phyloP scores from a whole-genome alignment of 2,113 vertebrate genomes.

The Onychostruthus taczanowskii region DNA sequence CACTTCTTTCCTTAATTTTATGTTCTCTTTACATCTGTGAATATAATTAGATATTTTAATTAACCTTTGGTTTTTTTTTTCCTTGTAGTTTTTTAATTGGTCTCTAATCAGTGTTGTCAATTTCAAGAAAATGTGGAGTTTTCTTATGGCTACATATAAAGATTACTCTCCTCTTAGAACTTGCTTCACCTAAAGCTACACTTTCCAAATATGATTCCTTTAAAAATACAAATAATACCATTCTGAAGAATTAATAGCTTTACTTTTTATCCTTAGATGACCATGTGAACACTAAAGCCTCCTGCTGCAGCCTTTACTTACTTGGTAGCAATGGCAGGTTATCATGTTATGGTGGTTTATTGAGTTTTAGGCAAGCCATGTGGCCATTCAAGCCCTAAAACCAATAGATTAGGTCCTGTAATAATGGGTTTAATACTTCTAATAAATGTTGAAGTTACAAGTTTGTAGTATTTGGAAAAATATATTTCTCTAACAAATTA shows the following conservation, averaged over 20 bases:
- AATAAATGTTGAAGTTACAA: accelerated
- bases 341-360: background rate
- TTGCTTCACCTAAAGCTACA: background rate
- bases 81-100: background rate
- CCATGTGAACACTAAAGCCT: background rate
- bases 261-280: background rate
- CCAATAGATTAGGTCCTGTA: background rate
- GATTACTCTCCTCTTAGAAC: background rate
- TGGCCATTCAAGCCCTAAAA: background rate
- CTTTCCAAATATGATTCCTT: background rate
- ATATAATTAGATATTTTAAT: background rate
- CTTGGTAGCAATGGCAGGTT: background rate
- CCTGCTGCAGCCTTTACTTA: background rate
- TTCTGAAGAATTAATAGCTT: background rate
- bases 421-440: background rate
- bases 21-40: background rate
- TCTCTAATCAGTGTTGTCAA: background rate
- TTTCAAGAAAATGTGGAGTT: background rate
- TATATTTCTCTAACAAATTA: background rate
- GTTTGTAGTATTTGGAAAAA: background rate
- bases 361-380: background rate
- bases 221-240: background rate
- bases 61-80: background rate
- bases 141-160: background rate
- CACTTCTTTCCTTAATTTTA: background rate